These are phyloP conservation scores for Tetragonula carbonaria DNA, from an alignment of 2,888 invertebrate species.

Conservation along the genomic window DNA sequence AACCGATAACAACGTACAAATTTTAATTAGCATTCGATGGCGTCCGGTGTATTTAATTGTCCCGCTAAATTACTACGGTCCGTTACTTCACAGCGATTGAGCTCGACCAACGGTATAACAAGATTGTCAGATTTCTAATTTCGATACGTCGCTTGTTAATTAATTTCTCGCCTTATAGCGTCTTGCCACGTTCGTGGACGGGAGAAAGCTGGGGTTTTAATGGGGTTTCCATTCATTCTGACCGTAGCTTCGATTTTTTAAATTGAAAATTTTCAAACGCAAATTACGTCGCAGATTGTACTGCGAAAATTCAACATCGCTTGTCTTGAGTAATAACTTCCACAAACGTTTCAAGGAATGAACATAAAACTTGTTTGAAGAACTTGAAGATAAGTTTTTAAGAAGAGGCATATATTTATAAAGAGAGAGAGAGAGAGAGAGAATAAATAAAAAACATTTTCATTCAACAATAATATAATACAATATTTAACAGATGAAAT, in stretches of 20 bases:
- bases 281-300: neutral
- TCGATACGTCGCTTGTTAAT: neutral
- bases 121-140: neutral
- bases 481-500: too few species aligned
- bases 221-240: neutral
- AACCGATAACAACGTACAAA: conserved; percentile 61
- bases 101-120: neutral
- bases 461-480: too few species aligned
- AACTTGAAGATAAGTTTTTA: too few species aligned
- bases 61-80: neutral
- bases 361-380: too few species aligned
- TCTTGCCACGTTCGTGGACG: neutral
- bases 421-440: too few species aligned
- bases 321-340: too few species aligned
- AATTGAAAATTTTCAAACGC: neutral
- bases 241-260: neutral
- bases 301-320: too few species aligned
- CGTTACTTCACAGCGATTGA: neutral
- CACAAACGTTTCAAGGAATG: too few species aligned
- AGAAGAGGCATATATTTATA: too few species aligned
- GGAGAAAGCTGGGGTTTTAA: neutral
- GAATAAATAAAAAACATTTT: too few species aligned
- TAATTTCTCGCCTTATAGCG: neutral
- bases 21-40: conserved; percentile 55
- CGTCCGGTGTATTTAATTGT: conserved; percentile 30